Conservation (phyloP, 2,113 vertebrate species). For the Corydoras sp. region DNA sequence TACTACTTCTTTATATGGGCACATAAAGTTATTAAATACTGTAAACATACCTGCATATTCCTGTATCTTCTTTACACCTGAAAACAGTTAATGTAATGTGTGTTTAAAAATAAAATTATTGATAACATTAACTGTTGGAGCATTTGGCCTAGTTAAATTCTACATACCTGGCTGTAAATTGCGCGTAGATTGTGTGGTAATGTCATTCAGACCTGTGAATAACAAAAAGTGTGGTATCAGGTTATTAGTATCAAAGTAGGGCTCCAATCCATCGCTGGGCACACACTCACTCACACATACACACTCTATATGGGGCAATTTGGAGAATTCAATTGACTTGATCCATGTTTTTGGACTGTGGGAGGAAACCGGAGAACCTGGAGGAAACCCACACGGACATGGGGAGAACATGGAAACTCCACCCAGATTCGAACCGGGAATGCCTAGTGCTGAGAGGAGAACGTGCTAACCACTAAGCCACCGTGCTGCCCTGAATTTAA, state of each 20-base stretch:
- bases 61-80: slow-evolving; percentile 56
- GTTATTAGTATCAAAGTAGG: not conserved
- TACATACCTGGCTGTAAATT: slow-evolving; percentile 56
- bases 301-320: too few relatives aligned
- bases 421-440: too few relatives aligned
- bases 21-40: not conserved
- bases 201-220: slow-evolving; percentile 48
- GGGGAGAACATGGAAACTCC: too few relatives aligned
- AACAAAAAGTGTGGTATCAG: not conserved
- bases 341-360: too few relatives aligned
- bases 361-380: too few relatives aligned
- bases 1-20: not conserved
- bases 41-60: slow-evolving; percentile 56
- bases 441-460: too few relatives aligned
- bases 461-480: too few relatives aligned
- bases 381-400: too few relatives aligned
- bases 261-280: too few relatives aligned
- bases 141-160: not conserved
- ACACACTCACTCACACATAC: too few relatives aligned
- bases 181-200: slow-evolving; percentile 26
- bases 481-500: too few relatives aligned
- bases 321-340: too few relatives aligned
- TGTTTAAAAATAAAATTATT: slow-evolving; percentile 10
- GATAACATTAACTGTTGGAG: not conserved
- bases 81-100: slow-evolving; percentile 22